Conservation (phyloP, 2,113 vertebrate genomes). For the Entelurus aequoreus region DNA sequence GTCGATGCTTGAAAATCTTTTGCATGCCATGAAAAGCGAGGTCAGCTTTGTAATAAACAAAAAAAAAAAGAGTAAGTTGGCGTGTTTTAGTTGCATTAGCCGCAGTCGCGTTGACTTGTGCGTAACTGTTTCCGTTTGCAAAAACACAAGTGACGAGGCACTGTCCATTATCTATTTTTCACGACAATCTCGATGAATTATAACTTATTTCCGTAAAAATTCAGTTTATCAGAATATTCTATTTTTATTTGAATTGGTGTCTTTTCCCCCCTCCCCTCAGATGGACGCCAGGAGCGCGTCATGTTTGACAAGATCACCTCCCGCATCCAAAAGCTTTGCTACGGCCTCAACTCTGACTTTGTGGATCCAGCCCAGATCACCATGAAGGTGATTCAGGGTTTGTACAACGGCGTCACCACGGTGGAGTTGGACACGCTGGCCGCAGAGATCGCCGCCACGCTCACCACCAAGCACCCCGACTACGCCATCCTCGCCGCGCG, state of each 20-base stretch:
- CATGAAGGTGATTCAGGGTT: constrained; percentile 97
- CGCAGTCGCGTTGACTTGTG: no score
- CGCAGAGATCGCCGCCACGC: constrained; percentile 88
- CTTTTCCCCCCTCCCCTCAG: constrained; percentile 53
- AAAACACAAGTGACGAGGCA: no score
- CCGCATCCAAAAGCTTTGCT: constrained; percentile 97
- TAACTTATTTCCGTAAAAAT: neutral
- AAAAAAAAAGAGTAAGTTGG: no score
- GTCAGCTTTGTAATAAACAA: no score
- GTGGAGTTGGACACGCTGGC: constrained; percentile 94
- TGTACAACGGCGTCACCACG: constrained; percentile 94
- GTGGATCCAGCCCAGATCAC: constrained; percentile 97
- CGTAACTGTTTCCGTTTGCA: no score
- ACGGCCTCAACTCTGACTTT: constrained; percentile 91
- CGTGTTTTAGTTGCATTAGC: no score
- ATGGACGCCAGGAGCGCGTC: constrained; percentile 93
- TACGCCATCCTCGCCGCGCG: constrained; percentile 93
- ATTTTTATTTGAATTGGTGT: no score
- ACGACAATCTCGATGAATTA: no score
- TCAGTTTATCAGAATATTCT: neutral
- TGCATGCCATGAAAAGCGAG: no score
- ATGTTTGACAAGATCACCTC: constrained; percentile 99
- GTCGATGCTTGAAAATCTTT: no score
- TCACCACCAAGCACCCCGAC: constrained; percentile 95
- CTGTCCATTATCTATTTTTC: no score